These are phyloP conservation scores for Orchestia grillus DNA, from an alignment of 1,140 invertebrate species.

Conservation along the genomic window DNA sequence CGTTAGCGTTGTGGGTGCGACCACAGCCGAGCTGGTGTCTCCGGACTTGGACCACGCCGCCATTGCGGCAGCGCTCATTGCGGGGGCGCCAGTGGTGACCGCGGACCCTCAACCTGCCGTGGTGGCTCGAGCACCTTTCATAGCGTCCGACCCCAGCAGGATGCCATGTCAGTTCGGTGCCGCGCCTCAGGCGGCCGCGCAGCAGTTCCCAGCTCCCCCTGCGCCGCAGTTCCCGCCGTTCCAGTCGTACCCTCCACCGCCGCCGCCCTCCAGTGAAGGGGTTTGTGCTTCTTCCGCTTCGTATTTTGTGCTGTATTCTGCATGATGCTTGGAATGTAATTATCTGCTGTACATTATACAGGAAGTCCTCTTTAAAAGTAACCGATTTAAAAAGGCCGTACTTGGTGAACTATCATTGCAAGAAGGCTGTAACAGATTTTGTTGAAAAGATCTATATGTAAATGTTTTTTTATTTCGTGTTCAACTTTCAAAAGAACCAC, in stretches of 20 bases:
- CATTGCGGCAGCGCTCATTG: not conserved
- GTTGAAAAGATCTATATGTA: no score
- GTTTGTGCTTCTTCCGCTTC: not conserved
- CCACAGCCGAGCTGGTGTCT: not conserved
- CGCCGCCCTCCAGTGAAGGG: slow-evolving; percentile 30
- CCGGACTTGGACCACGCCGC: not conserved
- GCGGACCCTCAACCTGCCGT: slow-evolving; percentile 5
- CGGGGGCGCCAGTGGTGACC: slow-evolving; percentile 48
- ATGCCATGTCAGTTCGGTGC: slow-evolving; percentile 1
- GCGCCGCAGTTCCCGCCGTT: slow-evolving; percentile 69
- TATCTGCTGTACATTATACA: not conserved
- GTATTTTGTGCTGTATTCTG: not conserved
- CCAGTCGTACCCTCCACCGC: slow-evolving; percentile 66
- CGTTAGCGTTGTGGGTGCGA: not conserved
- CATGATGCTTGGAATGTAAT: not conserved
- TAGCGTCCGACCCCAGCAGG: not conserved
- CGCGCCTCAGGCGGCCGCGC: not conserved
- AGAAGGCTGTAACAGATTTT: no score
- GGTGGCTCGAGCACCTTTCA: slow-evolving; percentile 34
- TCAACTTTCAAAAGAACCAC: no score
- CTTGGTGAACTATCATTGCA: no score
- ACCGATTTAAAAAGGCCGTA: no score
- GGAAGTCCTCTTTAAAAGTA: no score
- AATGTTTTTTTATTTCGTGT: no score
- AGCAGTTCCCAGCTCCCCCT: slow-evolving; percentile 62